These are phyloP conservation scores for Cosmopolites sordidus DNA, from an alignment of 2,888 invertebrate genomes.

Conservation along the genomic window DNA sequence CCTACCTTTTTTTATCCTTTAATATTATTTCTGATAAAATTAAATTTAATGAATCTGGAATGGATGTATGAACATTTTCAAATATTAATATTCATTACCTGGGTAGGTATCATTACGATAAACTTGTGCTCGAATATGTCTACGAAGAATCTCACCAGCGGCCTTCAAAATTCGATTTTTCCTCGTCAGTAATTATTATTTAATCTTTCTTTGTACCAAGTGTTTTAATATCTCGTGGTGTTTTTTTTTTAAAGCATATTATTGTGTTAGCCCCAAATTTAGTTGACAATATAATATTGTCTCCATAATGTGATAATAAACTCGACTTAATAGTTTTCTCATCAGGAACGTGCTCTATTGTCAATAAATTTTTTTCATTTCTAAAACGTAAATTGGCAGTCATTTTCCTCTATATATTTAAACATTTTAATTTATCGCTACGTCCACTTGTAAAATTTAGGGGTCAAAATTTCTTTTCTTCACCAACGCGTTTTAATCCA, in stretches of 20 bases:
- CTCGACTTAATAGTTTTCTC: too few species aligned
- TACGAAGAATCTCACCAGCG: conserved; percentile 6
- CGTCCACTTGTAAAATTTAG: neutral
- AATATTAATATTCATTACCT: conserved; percentile 7
- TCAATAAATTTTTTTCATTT: too few species aligned
- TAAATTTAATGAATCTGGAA: conserved; percentile 10
- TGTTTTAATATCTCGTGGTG: neutral
- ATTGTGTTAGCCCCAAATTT: too few species aligned
- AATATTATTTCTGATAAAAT: conserved; percentile 6
- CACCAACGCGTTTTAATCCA: too few species aligned
- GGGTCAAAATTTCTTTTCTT: too few species aligned
- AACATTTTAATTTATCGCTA: neutral
- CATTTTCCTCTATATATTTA: neutral
- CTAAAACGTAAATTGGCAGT: too few species aligned
- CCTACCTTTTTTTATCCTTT: conserved; percentile 7
- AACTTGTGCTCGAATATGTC: conserved; percentile 4
- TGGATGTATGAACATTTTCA: too few species aligned
- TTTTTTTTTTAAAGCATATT: too few species aligned
- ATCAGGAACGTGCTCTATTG: too few species aligned
- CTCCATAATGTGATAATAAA: too few species aligned
- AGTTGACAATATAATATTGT: too few species aligned
- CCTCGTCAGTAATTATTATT: too few species aligned
- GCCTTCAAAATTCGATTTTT: conserved; percentile 2
- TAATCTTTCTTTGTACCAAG: neutral
- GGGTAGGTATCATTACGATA: conserved; percentile 7